Evolutionary conservation across 1,140 invertebrate genomes (phyloP).

Genomic region (Augochlora pura): DNA sequence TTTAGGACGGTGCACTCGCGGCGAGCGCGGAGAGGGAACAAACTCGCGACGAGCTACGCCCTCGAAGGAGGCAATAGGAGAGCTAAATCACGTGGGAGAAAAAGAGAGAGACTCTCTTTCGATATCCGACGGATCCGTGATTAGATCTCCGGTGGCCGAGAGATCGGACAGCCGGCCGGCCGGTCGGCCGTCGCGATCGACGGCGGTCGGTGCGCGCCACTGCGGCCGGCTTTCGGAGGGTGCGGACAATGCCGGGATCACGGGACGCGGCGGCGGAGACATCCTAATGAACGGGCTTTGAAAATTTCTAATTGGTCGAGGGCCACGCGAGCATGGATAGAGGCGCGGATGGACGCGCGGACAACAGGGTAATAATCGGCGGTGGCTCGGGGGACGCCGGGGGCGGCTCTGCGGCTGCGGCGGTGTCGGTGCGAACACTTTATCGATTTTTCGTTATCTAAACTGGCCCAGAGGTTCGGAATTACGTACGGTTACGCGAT

Average conservation of each 20-base stretch:
- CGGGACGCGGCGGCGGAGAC: background rate
- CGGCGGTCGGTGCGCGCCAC: too few species aligned
- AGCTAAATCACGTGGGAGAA: background rate
- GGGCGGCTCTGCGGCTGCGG: background rate
- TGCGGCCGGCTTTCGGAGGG: too few species aligned
- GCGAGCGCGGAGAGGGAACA: background rate
- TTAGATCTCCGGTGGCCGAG: too few species aligned
- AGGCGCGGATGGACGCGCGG: background rate
- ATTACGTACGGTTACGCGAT: constrained; percentile 14
- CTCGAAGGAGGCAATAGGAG: background rate
- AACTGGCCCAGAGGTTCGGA: constrained; percentile 1
- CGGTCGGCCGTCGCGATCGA: too few species aligned
- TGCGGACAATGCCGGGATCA: background rate
- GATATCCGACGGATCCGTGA: too few species aligned
- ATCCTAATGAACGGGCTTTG: background rate
- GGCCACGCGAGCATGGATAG: constrained; percentile 2
- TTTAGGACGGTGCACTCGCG: constrained; percentile 42
- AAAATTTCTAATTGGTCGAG: constrained; percentile 31
- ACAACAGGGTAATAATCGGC: constrained; percentile 35
- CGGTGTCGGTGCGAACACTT: constrained; percentile 19
- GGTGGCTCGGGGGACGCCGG: background rate
- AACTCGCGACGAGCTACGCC: background rate
- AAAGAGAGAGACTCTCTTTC: too few species aligned
- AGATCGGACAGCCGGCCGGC: too few species aligned
- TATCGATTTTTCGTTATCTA: constrained; percentile 43